Percentiles rank a stretch among this genome's conserved stretches.
Conservation (phyloP, 2,797 vertebrate genomes). For the Rousettus madagascariensis region DNA sequence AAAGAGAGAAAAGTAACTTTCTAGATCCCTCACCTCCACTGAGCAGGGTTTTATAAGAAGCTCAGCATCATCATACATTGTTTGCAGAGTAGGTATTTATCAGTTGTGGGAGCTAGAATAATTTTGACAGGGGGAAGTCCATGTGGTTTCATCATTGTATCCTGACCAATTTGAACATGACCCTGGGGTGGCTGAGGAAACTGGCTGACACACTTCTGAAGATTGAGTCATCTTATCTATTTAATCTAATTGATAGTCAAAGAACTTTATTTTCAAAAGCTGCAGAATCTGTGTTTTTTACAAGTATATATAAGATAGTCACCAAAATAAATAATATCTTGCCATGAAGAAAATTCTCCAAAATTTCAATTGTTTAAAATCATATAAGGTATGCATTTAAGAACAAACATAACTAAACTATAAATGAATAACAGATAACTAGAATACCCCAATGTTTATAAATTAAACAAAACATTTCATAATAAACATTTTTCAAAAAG, state of each 20-base stretch:
- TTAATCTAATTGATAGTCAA: neutral
- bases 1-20: neutral
- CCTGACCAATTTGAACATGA: neutral
- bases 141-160: neutral
- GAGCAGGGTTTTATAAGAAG: neutral
- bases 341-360: neutral
- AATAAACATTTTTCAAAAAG: neutral
- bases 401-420: neutral
- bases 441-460: neutral
- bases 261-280: neutral
- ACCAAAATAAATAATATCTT: neutral
- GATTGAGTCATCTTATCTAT: neutral
- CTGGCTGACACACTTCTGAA: no score
- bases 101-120: no score
- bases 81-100: neutral
- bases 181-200: neutral
- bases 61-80: accelerated
- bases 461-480: neutral
- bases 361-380: neutral
- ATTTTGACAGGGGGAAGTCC: no score
- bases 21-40: neutral
- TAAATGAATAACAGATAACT: neutral
- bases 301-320: neutral
- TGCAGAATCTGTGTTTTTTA: neutral
- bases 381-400: neutral